Evolutionary conservation across 2,113 vertebrate species (phyloP), one percentile per base, ranked within the genome.

Genomic region (Poeciliopsis retropinna): DNA sequence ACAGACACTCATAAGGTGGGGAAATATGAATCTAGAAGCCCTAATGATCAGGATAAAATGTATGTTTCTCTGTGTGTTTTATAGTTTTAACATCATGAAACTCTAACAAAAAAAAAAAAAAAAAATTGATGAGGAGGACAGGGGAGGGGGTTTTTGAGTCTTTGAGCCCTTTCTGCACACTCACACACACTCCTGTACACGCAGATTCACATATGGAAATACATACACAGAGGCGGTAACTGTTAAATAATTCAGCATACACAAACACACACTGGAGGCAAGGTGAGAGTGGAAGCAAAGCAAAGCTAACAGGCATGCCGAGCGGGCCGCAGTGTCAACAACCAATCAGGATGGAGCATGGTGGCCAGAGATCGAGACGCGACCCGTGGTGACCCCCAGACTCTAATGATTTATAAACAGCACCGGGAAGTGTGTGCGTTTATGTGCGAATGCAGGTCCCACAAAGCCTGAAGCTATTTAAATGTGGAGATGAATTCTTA

Each of bases 331-430:
- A 81, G 83, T 88, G 89, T 87, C 90, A 91, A 89, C 92, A 91
- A 76, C 89, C 89, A 92, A 92, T 92, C 87, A 90, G 85, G 80
- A 83, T 66, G 76, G 82, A 89, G 90, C 74, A 17, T n/a, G 29
- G 87, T 86, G 88, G 76, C 87, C 82, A 86, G 82, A 84, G 83
- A 90, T 78, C 64, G 68, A 88, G 75, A 80, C 17, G 70, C 72
- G 87, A 93, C 90, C 89, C 72, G 67, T 13, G 51, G 75, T 92
- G 89, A 92, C 92, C 92, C 51, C 83, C 72, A n/a, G 60, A 88
- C 83, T 88, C 87, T 92, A 93, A 93, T 92, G 89, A 90, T 90
- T 90, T 92, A 87, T 86, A 92, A 91, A 92, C 85, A 92, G 72
- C 79, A 82, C 83, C 67, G 76, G 81, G 70, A 60, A 66, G 67